These are phyloP conservation scores for Pollenia labialis DNA, from an alignment of 2,888 invertebrate species.

Conservation along the genomic window DNA sequence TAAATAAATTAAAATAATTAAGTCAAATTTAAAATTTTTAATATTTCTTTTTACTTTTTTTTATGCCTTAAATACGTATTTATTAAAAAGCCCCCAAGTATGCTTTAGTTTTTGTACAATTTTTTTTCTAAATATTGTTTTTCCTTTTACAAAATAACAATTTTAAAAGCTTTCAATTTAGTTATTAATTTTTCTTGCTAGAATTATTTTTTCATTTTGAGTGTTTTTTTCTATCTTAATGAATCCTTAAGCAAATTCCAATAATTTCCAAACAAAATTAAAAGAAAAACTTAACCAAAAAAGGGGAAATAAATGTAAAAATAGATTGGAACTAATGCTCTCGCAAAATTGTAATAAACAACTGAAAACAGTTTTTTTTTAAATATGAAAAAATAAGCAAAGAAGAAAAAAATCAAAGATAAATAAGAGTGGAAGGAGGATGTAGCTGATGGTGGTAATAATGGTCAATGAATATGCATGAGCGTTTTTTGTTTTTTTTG, in stretches of 20 bases:
- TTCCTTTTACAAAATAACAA: neutral
- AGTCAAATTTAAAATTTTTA: no score
- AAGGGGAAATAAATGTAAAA: constrained; percentile 43
- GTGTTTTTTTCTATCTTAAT: constrained; percentile 7
- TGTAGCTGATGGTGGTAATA: constrained; percentile 57
- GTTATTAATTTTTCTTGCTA: neutral
- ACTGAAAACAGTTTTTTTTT: constrained; percentile 15
- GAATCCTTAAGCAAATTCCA: constrained; percentile 32
- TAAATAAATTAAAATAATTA: no score
- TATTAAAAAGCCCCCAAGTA: neutral
- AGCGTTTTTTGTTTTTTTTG: constrained; percentile 12
- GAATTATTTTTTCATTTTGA: neutral
- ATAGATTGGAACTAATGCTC: constrained; percentile 27
- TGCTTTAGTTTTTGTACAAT: neutral
- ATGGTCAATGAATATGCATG: constrained; percentile 73
- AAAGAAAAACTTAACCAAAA: constrained; percentile 13
- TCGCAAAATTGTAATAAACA: constrained; percentile 15
- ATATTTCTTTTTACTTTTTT: neutral
- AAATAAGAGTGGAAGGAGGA: neutral
- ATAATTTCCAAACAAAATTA: constrained; percentile 20
- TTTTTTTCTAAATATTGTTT: neutral
- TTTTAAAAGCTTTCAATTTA: constrained; percentile 8
- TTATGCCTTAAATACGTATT: neutral
- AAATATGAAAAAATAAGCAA: constrained; percentile 1
- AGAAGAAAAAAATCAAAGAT: constrained; percentile 18